Base-by-base conservation (phyloP, 2,797 vertebrate genomes). In the Tangara arthus region DNA sequence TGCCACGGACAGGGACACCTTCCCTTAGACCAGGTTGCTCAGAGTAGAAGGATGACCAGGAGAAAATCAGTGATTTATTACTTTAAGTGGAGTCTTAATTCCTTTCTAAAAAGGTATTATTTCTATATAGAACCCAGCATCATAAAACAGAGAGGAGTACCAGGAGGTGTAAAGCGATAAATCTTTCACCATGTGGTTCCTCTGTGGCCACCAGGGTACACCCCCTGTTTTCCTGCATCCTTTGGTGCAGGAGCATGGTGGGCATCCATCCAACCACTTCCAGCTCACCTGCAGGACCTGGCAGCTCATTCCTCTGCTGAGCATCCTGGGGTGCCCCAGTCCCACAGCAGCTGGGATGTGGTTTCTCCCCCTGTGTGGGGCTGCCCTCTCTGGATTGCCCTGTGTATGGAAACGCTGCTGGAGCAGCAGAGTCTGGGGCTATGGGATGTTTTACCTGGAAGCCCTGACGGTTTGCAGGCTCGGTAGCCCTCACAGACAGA, bases 281-380 rank as follows among this genome's bases (percentile, higher is more conserved):
- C 57, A 44, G 55, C 42, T 78, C 59, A 64, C 35, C 52, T 59
- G 63, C 42, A 84, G 78, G 52, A 44, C 32, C 32, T 66, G 73
- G 42, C 77, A 87, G 78, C 35, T 87, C 21, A 0, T 44, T 59
- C 60, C 22, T 57, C 47, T 73, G 63, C 63, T 34, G 78, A 63
- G 30, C 66, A 14, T 13, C 13, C 47, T 19, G 9, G 32, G 30
- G 6, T 19, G 4, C 27, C 11, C 49, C 61, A 42, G 34, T n/a
- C 44, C 41, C 46, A 4, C 10, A 34, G 39, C 47, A 8, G 1
- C 28, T 26, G 57, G 61, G n/a, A 71, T 0, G 3, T 35, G 27
- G 4, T 52, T 72, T 60, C 72, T 64, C 2, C 15, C 20, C 53
- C 3, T 4, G 0, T 0, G 0, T 10, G 57, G 35, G 16, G 24